A percentile compares a stretch with the other conserved stretches of the same genome.
These are phyloP conservation scores for Lynx canadensis DNA, from an alignment of 2,113 vertebrate genomes.

Conservation along the genomic window DNA sequence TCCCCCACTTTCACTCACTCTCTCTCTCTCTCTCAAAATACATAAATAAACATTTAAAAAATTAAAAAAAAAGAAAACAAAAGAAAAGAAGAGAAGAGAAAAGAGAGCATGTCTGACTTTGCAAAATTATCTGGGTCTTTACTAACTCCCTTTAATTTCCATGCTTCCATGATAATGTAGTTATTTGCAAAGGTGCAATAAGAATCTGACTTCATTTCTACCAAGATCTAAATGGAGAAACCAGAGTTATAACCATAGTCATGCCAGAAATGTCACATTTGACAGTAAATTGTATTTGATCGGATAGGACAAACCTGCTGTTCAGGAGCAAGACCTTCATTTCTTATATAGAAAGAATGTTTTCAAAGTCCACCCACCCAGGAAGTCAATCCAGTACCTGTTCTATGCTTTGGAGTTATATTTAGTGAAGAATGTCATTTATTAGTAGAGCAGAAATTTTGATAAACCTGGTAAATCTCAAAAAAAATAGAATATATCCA, in stretches of 20 bases:
- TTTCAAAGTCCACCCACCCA: not conserved
- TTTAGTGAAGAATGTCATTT: not conserved
- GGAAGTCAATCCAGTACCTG: not conserved
- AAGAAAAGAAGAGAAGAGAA: no score
- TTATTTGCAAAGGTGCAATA: not conserved
- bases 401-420: not conserved
- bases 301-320: not conserved
- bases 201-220: not conserved
- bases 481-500: not conserved
- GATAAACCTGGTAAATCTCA: not conserved
- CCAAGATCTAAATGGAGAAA: not conserved
- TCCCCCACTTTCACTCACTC: no score
- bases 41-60: no score
- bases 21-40: no score
- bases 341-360: not conserved
- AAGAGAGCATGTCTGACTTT: not conserved
- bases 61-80: no score
- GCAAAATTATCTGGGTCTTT: not conserved
- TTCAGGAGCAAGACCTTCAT: not conserved
- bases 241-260: not conserved
- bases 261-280: not conserved
- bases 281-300: not conserved
- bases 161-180: not conserved
- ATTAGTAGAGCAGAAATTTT: not conserved
- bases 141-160: not conserved